Evolutionary conservation across 2,888 invertebrate genomes (phyloP), one percentile per base, ranked within the genome.

Genomic region (Ophraella communa): DNA sequence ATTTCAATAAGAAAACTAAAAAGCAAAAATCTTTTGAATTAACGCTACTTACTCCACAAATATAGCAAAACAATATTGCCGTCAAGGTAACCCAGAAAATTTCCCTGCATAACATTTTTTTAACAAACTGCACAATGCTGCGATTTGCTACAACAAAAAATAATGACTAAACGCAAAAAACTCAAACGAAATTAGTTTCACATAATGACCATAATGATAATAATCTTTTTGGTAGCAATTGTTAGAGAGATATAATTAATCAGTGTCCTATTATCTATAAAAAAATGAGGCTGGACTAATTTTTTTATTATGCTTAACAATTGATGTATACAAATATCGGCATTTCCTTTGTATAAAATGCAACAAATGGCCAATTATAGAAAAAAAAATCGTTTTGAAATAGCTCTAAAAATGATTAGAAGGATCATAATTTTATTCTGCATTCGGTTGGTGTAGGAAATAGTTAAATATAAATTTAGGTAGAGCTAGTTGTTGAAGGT

Each of bases 231-330:
- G 14, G 23, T 5, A 23, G 11, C 47, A 47, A 23, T 47, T 47
- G 42, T 42, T 17, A n/a, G 17, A 42, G 17, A 17, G 42, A 23
- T 21, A 23, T 23, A 8, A 47, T 47, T 21, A 21, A 23, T 8
- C 47, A 17, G 39, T 39, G n/a, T n/a, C 11, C 23, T n/a, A 23
- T n/a, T 47, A 23, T 47, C n/a, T 11, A 11, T 23, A 47, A 23
- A 47, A 47, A 47, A 47, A 47, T 47, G 47, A 47, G 47, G 47
- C 47, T 47, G 23, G 23, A 47, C 21, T 23, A 8, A 47, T 47
- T n/a, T 17, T 11, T 47, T 47, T 47, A 47, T 47, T 47, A 23
- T 47, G 11, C 5, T 14, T 4, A 20, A 47, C 47, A 47, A 47
- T 47, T 11, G 23, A 23, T n/a, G n/a, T 21, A 47, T 47, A 47